These are phyloP conservation scores for Scaptomyza tumidula DNA, from an alignment of 2,888 invertebrate genomes.

Conservation along the genomic window DNA sequence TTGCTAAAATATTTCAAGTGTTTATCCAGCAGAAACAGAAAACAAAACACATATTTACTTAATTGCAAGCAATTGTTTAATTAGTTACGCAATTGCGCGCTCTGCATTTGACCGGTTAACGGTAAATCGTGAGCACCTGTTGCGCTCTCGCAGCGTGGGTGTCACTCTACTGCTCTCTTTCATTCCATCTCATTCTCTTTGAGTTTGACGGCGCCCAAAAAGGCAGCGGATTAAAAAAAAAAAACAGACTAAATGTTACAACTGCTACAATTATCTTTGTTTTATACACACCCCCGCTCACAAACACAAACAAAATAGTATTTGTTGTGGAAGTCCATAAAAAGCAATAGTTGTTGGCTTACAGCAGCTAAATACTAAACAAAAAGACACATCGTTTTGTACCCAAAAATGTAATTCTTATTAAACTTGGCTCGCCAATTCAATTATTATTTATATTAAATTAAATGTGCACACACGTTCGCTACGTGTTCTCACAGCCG, in stretches of 20 bases:
- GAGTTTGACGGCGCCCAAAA: conserved; percentile 35
- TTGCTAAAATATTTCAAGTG: conserved; percentile 53
- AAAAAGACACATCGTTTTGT: conserved; percentile 43
- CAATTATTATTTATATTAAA: conserved; percentile 69
- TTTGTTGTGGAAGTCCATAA: conserved; percentile 49
- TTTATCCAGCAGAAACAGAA: conserved; percentile 46
- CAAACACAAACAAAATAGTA: conserved; percentile 15
- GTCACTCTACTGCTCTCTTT: conserved; percentile 4
- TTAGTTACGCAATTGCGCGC: conserved; percentile 71
- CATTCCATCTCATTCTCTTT: conserved; percentile 4
- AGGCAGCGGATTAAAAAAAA: conserved; percentile 47
- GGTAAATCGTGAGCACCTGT: conserved; percentile 68
- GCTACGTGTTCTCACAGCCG: conserved; percentile 53
- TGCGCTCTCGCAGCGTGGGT: conserved; percentile 37
- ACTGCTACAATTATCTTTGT: conserved; percentile 51
- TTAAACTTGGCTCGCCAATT: conserved; percentile 64
- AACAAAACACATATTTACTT: conserved; percentile 51
- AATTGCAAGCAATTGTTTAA: conserved; percentile 75
- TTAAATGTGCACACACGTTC: conserved; percentile 45
- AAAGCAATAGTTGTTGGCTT: conserved; percentile 49
- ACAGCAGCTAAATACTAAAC: conserved; percentile 38
- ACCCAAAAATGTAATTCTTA: conserved; percentile 54
- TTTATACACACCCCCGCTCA: conserved; percentile 35
- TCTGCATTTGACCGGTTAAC: conserved; percentile 54
- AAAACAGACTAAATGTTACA: conserved; percentile 44